phyloP scores from a whole-genome alignment of 2,113 vertebrate species.

The Gyps fulvus region DNA sequence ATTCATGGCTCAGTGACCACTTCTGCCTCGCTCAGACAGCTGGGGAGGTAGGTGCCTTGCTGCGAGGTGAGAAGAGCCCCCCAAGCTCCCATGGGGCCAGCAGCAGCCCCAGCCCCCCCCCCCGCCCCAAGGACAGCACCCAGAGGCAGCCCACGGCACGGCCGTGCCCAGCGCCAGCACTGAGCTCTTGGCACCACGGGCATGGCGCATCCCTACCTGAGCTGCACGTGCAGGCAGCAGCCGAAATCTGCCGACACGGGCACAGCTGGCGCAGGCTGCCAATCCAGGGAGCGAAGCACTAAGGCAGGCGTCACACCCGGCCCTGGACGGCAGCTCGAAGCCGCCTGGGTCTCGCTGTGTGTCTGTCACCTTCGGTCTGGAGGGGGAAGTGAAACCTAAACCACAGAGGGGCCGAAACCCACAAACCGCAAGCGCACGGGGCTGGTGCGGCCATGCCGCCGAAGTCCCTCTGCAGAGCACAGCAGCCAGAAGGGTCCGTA shows the following conservation, averaged over 20 bases:
- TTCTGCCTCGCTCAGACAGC: neutral
- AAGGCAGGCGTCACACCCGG: fast-evolving
- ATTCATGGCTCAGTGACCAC: fast-evolving
- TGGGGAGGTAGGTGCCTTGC: neutral
- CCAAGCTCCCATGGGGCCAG: fast-evolving
- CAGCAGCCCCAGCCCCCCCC: neutral
- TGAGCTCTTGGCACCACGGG: fast-evolving
- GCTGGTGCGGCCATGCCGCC: fast-evolving
- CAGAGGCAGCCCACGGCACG: neutral
- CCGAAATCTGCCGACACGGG: fast-evolving
- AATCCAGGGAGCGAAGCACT: fast-evolving
- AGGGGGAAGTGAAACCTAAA: conserved; percentile 1
- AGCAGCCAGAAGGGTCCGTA: fast-evolving
- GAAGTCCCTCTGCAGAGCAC: fast-evolving
- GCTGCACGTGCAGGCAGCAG: neutral
- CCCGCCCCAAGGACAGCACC: too few species aligned
- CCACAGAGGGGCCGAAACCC: neutral
- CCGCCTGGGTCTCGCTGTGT: fast-evolving
- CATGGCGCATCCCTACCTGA: neutral
- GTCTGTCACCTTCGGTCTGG: neutral
- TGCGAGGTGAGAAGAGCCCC: too few species aligned
- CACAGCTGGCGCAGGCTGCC: neutral
- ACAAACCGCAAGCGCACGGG: fast-evolving
- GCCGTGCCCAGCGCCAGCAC: fast-evolving
- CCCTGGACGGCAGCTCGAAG: neutral